A percentile compares a stretch with the other conserved stretches of the same genome.
Conservation (phyloP, 2,888 invertebrate species). For the Pyrrhia umbra region DNA sequence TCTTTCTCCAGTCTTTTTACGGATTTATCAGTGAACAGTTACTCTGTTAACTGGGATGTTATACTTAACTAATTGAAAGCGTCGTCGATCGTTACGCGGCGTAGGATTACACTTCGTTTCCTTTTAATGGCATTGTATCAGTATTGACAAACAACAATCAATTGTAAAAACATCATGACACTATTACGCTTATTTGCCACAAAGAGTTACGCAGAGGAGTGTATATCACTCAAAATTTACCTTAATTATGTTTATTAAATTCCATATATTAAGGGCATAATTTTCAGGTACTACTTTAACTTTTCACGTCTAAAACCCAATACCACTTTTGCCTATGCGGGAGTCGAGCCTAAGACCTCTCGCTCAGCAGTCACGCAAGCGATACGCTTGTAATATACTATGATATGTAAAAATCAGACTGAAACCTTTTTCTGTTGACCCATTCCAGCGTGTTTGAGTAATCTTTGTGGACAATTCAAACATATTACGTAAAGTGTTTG, state of each 20-base stretch:
- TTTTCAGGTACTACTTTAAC: no score
- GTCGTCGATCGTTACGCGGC: background rate
- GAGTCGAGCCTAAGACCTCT: no score
- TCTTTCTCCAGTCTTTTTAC: background rate
- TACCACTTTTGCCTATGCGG: no score
- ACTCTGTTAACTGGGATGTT: conserved; percentile 10
- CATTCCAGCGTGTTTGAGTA: conserved; percentile 19
- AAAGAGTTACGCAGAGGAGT: no score
- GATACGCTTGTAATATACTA: no score
- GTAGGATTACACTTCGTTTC: conserved; percentile 23
- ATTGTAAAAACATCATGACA: conserved; percentile 10
- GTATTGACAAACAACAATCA: conserved; percentile 20
- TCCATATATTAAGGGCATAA: no score
- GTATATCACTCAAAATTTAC: no score
- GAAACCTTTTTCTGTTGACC: conserved; percentile 19
- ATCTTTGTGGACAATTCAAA: conserved; percentile 8
- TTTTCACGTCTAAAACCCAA: no score
- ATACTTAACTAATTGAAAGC: conserved; percentile 28
- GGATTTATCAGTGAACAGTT: conserved; percentile 4
- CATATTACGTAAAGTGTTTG: conserved; percentile 15
- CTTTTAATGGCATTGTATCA: conserved; percentile 11
- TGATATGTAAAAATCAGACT: conserved; percentile 14
- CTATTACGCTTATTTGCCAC: background rate
- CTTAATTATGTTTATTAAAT: no score
- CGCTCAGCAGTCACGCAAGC: no score